Base-by-base conservation (phyloP, 2,797 vertebrate species). In the Scarus forsteni region DNA sequence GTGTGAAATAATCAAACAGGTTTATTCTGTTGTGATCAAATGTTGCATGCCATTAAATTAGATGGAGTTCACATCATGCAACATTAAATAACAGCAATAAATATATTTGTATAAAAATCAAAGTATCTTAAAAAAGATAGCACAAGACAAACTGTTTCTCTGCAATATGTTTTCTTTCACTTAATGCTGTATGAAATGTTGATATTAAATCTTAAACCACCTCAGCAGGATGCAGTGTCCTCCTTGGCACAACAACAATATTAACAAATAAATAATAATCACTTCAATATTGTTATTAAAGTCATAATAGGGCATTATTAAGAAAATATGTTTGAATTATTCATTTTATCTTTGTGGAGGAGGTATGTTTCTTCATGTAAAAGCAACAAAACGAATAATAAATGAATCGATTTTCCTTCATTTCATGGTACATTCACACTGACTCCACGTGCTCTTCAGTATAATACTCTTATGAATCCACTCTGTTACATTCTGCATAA, bases 31-130 rank as follows among this genome's bases (percentile, higher is more conserved):
- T 39, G 44, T 52, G 72, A 55, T 72, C 50, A 56, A 69, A 77
- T 79, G 77, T 60, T 85, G 64, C 69, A 85, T 84, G 68, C 72
- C 36, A 16, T 63, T 72, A 27, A 64, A 80, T 70, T 57, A 84
- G n/a, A 15, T 83, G 67, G 27, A 80, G 36, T 64, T 83, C 62
- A 84, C 84, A 83, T 51, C 83, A 89, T 85, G 85, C 89, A 82
- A 88, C 73, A 77, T 63, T 54, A 79, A 66, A 85, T 70, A 81
- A 53, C 52, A 45, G 86, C 68, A 74, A 55, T 77, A 68, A 70
- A 42, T 44, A 59, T 38, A 51, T 12, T 19, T 60, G 60, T 7
- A 56, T 16, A 72, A 57, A 84, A 70, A 81, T 60, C 44, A 66
- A 85, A 79, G 55, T 45, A 70, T 78, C 50, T 60, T 60, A 75